A percentile compares a stretch with the other conserved stretches of the same genome.
Conservation (phyloP, 2,888 invertebrate species). For the Endotricha flammealis region DNA sequence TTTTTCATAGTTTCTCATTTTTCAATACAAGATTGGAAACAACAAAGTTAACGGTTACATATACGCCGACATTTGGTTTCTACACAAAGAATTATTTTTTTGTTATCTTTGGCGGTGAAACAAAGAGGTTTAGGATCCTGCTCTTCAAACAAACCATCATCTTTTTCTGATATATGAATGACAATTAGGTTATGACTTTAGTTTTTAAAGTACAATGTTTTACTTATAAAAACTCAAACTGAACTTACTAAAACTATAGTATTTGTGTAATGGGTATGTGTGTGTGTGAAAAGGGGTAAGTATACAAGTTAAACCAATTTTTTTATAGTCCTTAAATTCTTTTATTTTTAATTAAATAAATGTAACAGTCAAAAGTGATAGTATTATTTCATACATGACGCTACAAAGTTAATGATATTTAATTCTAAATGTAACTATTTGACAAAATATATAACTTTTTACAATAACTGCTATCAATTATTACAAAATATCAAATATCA, state of each 20-base stretch:
- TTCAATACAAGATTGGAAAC: conserved; percentile 51
- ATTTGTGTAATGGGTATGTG: conserved; percentile 1
- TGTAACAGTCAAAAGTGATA: conserved; percentile 54
- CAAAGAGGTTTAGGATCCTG: conserved; percentile 38
- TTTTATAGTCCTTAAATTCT: conserved; percentile 22
- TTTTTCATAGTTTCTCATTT: conserved; percentile 47
- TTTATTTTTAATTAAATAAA: conserved; percentile 56
- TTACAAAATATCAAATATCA: conserved; percentile 20
- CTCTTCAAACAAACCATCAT: conserved; percentile 48
- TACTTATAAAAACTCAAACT: too few relatives aligned
- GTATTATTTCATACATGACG: conserved; percentile 36
- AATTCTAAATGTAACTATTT: conserved; percentile 15
- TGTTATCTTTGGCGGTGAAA: conserved; percentile 37
- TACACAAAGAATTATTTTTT: conserved; percentile 38
- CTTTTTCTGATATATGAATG: conserved; percentile 30
- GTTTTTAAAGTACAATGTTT: too few relatives aligned
- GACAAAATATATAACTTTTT: conserved; percentile 5
- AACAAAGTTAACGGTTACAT: conserved; percentile 53
- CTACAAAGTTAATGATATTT: conserved; percentile 33
- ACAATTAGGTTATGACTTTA: conserved; percentile 6
- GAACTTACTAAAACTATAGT: neutral
- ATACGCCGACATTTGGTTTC: conserved; percentile 37
- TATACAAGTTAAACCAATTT: neutral
- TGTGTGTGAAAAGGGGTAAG: conserved; percentile 11
- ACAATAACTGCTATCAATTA: neutral